Evolutionary conservation across 2,888 invertebrate species (phyloP).

Genomic region (Troglohyphantes excavatus): DNA sequence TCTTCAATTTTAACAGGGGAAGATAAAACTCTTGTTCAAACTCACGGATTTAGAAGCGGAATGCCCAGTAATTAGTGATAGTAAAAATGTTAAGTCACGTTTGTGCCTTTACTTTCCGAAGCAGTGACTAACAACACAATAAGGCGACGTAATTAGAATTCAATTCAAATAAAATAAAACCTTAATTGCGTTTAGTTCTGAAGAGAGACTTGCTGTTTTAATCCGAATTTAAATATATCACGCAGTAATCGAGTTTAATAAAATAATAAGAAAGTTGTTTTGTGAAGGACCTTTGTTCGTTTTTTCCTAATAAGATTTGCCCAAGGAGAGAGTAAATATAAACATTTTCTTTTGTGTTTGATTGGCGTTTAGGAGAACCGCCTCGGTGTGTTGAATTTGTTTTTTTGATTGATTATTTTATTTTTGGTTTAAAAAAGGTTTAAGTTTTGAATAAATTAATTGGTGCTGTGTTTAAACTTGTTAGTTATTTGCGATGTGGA

Average conservation of each 20-base stretch:
- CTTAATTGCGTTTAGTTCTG: conserved; percentile 33
- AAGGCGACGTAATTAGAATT: conserved; percentile 6
- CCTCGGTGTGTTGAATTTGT: too few relatives aligned
- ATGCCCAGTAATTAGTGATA: conserved; percentile 44
- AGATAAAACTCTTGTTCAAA: conserved; percentile 23
- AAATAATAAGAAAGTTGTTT: neutral
- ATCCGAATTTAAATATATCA: conserved; percentile 5
- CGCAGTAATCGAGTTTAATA: neutral
- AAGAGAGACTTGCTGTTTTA: conserved; percentile 17
- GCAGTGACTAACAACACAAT: neutral
- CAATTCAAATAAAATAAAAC: conserved; percentile 35
- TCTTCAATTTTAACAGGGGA: neutral
- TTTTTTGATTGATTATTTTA: too few relatives aligned
- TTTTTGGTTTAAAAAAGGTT: too few relatives aligned
- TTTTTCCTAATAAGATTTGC: neutral
- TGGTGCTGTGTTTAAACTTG: too few relatives aligned
- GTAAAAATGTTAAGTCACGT: conserved; percentile 35
- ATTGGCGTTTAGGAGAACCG: too few relatives aligned
- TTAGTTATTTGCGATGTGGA: too few relatives aligned
- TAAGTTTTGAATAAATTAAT: too few relatives aligned
- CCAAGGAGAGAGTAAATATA: neutral
- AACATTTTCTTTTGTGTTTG: too few relatives aligned
- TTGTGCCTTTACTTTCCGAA: neutral
- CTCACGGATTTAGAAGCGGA: conserved; percentile 3
- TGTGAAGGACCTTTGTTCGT: neutral